Evolutionary conservation across 2,113 vertebrate genomes (phyloP).

Genomic region (Misgurnus anguillicaudatus): DNA sequence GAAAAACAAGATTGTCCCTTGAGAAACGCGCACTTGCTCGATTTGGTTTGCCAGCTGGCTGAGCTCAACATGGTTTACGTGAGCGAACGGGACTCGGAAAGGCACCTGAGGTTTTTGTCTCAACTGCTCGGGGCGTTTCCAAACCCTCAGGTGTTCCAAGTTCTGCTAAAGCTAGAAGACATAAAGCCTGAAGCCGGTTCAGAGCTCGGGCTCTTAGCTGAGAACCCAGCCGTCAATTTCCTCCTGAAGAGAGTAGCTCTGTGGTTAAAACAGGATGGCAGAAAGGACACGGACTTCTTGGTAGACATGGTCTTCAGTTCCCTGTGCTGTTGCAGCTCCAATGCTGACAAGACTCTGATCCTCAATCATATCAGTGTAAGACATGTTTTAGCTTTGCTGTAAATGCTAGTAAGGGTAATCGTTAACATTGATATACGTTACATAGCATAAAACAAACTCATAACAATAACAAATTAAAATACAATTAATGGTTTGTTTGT

Average conservation of each 20-base stretch:
- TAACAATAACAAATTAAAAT: not conserved
- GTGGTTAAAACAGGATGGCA: conserved; percentile 84
- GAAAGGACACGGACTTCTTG: conserved; percentile 78
- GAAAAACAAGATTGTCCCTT: conserved; percentile 56
- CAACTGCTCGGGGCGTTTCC: conserved; percentile 83
- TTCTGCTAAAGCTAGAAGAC: conserved; percentile 74
- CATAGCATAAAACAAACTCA: not conserved
- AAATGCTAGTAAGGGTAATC: no score
- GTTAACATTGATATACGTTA: no score
- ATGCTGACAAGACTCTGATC: conserved; percentile 78
- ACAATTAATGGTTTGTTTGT: conserved; percentile 39
- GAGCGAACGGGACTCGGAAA: conserved; percentile 82
- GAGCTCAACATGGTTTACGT: conserved; percentile 85
- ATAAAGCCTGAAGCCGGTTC: conserved; percentile 42
- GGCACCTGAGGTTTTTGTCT: conserved; percentile 88
- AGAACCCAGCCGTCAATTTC: conserved; percentile 83
- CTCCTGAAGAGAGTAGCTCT: conserved; percentile 79
- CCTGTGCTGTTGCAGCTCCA: conserved; percentile 80
- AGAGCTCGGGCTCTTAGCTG: conserved; percentile 47
- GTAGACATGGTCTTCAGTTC: conserved; percentile 93
- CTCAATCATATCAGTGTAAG: conserved; percentile 83
- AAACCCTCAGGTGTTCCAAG: conserved; percentile 81
- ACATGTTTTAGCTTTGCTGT: not conserved
- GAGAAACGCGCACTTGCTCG: conserved; percentile 80
- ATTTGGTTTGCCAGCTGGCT: conserved; percentile 85